Conservation (phyloP, 2,888 invertebrate species). For the Achlya flavicornis region DNA sequence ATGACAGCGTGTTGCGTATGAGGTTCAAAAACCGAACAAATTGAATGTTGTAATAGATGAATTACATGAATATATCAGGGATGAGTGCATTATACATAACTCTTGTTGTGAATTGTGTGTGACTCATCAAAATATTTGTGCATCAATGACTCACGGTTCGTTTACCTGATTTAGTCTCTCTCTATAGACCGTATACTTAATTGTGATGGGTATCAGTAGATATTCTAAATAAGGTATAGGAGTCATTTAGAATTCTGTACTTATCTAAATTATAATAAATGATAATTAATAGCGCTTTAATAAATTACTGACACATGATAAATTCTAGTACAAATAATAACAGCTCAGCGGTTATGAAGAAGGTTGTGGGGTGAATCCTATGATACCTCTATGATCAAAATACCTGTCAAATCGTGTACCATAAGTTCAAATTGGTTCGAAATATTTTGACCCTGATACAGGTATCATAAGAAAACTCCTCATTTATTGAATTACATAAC, state of each 20-base stretch:
- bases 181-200: slow-evolving; percentile 49
- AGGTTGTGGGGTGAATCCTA: no score
- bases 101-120: slow-evolving; percentile 50
- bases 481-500: no score
- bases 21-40: not conserved
- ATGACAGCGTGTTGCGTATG: not conserved
- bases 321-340: no score
- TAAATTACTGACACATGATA: no score
- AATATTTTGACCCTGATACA: no score
- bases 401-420: no score
- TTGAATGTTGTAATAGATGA: slow-evolving; percentile 18
- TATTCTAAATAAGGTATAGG: slow-evolving; percentile 27
- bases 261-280: not conserved
- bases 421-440: no score
- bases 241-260: slow-evolving; percentile 12
- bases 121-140: slow-evolving; percentile 63
- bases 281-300: not conserved
- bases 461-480: no score
- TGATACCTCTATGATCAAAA: no score
- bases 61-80: slow-evolving; percentile 28
- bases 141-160: slow-evolving; percentile 67
- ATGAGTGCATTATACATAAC: slow-evolving; percentile 33
- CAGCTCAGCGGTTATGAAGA: no score
- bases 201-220: slow-evolving; percentile 22
- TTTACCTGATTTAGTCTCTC: slow-evolving; percentile 59